These are phyloP conservation scores for Creontiades dilutus DNA, from an alignment of 2,888 invertebrate genomes.

Conservation along the genomic window DNA sequence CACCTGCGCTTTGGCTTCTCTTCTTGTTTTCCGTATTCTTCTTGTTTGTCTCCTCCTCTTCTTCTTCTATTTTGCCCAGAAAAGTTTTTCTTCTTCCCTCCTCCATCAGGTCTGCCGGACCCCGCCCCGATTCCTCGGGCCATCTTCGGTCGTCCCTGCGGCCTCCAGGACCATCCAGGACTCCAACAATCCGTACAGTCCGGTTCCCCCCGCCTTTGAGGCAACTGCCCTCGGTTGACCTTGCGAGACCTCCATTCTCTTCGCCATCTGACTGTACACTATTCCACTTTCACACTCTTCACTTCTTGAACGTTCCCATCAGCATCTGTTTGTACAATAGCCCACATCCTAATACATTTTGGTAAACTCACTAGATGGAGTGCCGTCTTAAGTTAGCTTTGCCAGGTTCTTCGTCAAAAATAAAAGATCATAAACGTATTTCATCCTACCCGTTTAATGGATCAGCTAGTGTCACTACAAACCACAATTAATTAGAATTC, in stretches of 20 bases:
- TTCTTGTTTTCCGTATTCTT: neutral
- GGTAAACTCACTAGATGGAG: too few relatives aligned
- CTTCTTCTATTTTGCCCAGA: slow-evolving; percentile 33
- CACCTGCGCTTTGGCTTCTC: neutral
- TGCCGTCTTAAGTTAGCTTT: too few relatives aligned
- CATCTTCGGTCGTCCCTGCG: neutral
- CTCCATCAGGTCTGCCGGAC: neutral
- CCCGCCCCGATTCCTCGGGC: neutral
- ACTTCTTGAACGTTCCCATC: slow-evolving; percentile 18
- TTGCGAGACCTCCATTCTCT: slow-evolving; percentile 66
- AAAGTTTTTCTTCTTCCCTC: neutral
- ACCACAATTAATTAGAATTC: too few relatives aligned
- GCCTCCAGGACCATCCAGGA: slow-evolving; percentile 19
- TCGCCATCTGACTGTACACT: slow-evolving; percentile 60
- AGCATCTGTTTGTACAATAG: neutral
- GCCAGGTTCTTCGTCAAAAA: too few relatives aligned
- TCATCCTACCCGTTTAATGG: too few relatives aligned
- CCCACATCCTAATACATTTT: neutral
- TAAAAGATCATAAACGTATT: too few relatives aligned
- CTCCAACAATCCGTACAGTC: slow-evolving; percentile 59
- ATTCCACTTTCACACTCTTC: slow-evolving; percentile 65
- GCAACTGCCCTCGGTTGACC: slow-evolving; percentile 68
- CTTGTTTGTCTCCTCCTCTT: neutral
- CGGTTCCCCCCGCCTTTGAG: slow-evolving; percentile 46
- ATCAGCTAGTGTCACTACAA: too few relatives aligned